phyloP scores from a whole-genome alignment of 2,797 vertebrate genomes.

The Lithobates pipiens region DNA sequence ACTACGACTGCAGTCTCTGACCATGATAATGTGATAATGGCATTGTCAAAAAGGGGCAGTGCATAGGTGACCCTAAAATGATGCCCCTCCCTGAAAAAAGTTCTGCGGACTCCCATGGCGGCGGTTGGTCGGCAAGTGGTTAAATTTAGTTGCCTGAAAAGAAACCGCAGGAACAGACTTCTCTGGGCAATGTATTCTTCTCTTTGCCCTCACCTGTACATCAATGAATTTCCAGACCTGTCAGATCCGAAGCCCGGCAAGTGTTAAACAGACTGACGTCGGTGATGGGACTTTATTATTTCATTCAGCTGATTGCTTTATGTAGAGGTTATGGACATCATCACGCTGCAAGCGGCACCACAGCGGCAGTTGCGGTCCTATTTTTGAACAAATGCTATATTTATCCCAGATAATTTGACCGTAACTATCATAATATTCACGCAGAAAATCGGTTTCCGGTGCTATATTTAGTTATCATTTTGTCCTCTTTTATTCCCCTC shows the following conservation, averaged over 20 bases:
- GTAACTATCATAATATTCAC: neutral
- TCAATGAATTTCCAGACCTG: neutral
- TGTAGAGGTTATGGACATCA: neutral
- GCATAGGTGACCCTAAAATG: no score
- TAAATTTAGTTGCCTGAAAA: neutral
- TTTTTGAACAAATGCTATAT: constrained; percentile 32
- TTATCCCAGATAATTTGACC: constrained; percentile 28
- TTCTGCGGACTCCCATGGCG: no score
- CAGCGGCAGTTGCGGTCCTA: constrained; percentile 41
- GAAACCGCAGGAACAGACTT: neutral
- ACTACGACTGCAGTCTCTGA: no score
- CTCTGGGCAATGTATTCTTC: neutral
- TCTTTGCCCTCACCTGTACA: neutral
- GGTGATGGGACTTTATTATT: neutral
- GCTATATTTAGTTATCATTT: constrained; percentile 38
- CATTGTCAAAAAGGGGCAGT: no score
- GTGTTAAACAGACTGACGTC: neutral
- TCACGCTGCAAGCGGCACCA: neutral
- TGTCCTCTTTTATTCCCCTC: neutral
- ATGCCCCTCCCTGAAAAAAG: no score
- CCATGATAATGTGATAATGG: no score
- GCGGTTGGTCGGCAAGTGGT: no score
- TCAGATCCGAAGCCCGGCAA: neutral
- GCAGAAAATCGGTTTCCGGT: constrained; percentile 25
- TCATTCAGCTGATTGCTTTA: neutral